These are phyloP conservation scores for Drosophila quadrilineata DNA, from an alignment of 1,140 invertebrate genomes.

Conservation along the genomic window DNA sequence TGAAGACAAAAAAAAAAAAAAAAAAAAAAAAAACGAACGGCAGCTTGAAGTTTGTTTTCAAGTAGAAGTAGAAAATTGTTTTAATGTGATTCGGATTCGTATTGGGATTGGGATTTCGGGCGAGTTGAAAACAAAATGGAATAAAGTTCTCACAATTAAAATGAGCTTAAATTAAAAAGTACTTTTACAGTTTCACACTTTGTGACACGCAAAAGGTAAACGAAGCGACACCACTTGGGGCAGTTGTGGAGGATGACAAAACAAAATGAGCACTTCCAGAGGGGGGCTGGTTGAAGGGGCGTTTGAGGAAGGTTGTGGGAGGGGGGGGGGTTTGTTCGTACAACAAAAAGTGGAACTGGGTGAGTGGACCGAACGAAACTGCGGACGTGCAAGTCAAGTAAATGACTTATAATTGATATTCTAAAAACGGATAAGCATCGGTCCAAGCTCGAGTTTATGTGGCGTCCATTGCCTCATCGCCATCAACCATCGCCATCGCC, in stretches of 20 bases:
- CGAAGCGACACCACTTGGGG: no score
- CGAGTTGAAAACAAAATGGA: slow-evolving; percentile 55
- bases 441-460: neutral
- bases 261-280: no score
- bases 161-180: slow-evolving; percentile 79
- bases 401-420: slow-evolving; percentile 81
- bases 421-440: slow-evolving; percentile 76
- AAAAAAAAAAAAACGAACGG: neutral
- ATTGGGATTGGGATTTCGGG: neutral
- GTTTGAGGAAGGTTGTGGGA: neutral
- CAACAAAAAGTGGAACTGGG: slow-evolving; percentile 50
- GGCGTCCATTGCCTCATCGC: neutral
- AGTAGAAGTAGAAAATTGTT: neutral
- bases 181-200: slow-evolving; percentile 78
- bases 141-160: slow-evolving; percentile 80
- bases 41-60: no score
- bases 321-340: no score
- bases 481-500: neutral
- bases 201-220: slow-evolving; percentile 8
- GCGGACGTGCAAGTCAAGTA: slow-evolving; percentile 66
- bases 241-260: no score
- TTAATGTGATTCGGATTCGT: slow-evolving; percentile 52
- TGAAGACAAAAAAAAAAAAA: neutral
- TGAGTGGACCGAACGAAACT: slow-evolving; percentile 45
- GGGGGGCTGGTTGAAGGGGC: neutral